Evolutionary conservation across 2,113 vertebrate genomes (phyloP).

Genomic region (Peromyscus maniculatus): DNA sequence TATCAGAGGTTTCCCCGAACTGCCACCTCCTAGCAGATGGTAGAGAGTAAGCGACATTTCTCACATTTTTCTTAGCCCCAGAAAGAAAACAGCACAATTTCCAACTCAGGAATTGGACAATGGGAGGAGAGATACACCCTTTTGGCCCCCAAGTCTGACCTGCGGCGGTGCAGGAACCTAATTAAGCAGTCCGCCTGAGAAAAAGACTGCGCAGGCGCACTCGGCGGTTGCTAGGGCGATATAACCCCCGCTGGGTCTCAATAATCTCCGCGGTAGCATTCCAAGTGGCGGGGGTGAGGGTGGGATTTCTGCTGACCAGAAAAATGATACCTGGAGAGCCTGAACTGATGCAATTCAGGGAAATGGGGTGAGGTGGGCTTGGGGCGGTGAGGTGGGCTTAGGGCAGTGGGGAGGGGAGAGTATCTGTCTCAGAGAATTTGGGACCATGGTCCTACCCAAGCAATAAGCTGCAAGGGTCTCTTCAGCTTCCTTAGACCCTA

Average conservation of each 20-base stretch:
- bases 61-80: slow-evolving; percentile 36
- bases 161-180: background rate
- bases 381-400: background rate
- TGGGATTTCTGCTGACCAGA: slow-evolving; percentile 16
- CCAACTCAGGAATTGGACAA: background rate
- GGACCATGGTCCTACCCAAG: background rate
- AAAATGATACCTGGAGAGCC: slow-evolving; percentile 28
- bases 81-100: slow-evolving; percentile 14
- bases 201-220: slow-evolving; percentile 10
- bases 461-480: background rate
- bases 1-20: background rate
- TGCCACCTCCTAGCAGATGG: slow-evolving; percentile 26
- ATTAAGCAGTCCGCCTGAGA: background rate
- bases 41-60: background rate
- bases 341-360: background rate
- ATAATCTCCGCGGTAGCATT: background rate
- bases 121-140: background rate
- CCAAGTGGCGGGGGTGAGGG: background rate
- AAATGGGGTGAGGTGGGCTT: background rate
- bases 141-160: background rate
- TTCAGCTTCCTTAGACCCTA: slow-evolving; percentile 12
- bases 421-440: background rate
- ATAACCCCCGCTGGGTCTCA: background rate
- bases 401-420: background rate
- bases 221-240: background rate